phyloP scores from a whole-genome alignment of 2,888 invertebrate species.

The Lasioglossum calceatum region DNA sequence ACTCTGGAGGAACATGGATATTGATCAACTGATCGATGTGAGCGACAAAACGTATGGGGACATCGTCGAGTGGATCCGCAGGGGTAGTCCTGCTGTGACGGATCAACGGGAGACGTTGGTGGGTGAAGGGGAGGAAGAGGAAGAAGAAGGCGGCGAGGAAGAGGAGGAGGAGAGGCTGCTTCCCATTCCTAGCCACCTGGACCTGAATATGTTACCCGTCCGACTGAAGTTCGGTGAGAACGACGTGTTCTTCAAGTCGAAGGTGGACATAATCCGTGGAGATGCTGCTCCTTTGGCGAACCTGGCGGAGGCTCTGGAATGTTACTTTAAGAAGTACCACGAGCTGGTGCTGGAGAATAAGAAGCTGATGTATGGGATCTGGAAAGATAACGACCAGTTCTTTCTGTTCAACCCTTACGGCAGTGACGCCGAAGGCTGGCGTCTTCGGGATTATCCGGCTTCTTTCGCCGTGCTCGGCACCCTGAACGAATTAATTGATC shows the following conservation, averaged over 20 bases:
- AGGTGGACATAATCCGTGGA: constrained; percentile 72
- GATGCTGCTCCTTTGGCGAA: constrained; percentile 78
- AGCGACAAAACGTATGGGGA: constrained; percentile 71
- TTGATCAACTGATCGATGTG: constrained; percentile 75
- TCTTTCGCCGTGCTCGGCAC: constrained; percentile 73
- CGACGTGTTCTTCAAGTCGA: constrained; percentile 67
- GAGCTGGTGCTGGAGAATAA: constrained; percentile 79
- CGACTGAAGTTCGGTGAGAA: constrained; percentile 73
- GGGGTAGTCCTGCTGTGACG: constrained; percentile 64
- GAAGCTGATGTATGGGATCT: constrained; percentile 76
- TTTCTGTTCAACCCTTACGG: constrained; percentile 81
- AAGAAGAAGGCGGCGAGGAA: constrained; percentile 61
- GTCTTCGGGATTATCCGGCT: constrained; percentile 71
- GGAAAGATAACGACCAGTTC: constrained; percentile 73
- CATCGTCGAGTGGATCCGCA: constrained; percentile 72
- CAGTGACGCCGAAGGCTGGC: constrained; percentile 77
- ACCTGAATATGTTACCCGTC: constrained; percentile 76
- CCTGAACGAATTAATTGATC: constrained; percentile 75
- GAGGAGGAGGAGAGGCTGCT: constrained; percentile 56
- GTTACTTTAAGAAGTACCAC: constrained; percentile 74
- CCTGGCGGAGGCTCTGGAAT: constrained; percentile 79
- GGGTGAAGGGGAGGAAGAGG: constrained; percentile 60
- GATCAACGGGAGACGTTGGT: constrained; percentile 53
- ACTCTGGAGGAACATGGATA: constrained; percentile 76
- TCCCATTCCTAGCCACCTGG: constrained; percentile 70